phyloP scores from a whole-genome alignment of 2,888 invertebrate species.

The Acronicta alni region DNA sequence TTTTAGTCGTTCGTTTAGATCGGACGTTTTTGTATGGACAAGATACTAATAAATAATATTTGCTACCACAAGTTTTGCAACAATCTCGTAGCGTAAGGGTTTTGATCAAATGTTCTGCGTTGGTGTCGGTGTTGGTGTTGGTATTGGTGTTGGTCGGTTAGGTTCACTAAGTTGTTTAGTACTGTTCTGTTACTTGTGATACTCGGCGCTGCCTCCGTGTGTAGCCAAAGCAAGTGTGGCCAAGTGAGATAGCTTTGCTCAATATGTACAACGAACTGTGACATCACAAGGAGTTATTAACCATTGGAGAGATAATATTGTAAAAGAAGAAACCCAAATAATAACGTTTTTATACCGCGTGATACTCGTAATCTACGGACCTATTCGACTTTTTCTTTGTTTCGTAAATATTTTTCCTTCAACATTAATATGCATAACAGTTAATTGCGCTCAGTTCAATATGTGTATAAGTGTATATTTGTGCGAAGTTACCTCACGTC shows the following conservation, averaged over 20 bases:
- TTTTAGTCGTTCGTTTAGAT: slow-evolving; percentile 81
- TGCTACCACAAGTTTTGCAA: slow-evolving; percentile 87
- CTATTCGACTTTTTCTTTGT: too few relatives aligned
- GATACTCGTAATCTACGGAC: too few relatives aligned
- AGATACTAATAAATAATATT: slow-evolving; percentile 65
- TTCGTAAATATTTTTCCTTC: too few relatives aligned
- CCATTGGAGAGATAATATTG: too few relatives aligned
- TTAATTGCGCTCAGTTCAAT: neutral
- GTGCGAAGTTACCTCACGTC: slow-evolving; percentile 1
- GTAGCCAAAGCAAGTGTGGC: slow-evolving; percentile 34
- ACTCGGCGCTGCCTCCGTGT: slow-evolving; percentile 48
- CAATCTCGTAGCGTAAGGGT: slow-evolving; percentile 75
- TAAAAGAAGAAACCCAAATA: too few relatives aligned
- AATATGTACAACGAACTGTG: neutral
- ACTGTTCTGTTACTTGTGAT: slow-evolving; percentile 48
- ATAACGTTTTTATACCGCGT: too few relatives aligned
- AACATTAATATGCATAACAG: too few relatives aligned
- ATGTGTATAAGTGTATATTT: neutral
- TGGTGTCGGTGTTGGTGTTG: slow-evolving; percentile 36
- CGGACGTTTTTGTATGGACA: slow-evolving; percentile 76
- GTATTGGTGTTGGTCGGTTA: slow-evolving; percentile 73
- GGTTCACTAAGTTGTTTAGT: slow-evolving; percentile 69
- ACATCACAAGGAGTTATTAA: too few relatives aligned
- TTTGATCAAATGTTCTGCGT: slow-evolving; percentile 78
- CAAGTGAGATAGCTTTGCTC: slow-evolving; percentile 11